Evolutionary conservation across 2,888 invertebrate species (phyloP), one percentile per base, ranked within the genome.

Genomic region (Neoaliturus tenellus): DNA sequence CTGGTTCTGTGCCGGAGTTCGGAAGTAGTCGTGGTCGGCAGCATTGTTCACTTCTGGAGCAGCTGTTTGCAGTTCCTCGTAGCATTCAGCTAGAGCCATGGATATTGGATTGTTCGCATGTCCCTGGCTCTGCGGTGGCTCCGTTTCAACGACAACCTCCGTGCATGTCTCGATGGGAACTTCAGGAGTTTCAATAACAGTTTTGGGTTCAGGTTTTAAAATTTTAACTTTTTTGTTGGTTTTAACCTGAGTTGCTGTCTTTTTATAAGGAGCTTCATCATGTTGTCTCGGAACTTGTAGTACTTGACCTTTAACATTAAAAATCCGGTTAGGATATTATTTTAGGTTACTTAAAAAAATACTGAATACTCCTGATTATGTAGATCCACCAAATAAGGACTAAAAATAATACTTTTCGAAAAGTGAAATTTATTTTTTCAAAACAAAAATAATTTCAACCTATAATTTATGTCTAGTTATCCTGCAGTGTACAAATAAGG

Each of bases 271-370:
- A 35, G 20, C 25, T 31, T 78, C 78, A 23, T 78, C 78, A 48
- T 78, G 48, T 25, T 78, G 78, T 33, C 35, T 78, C n/a, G 78
- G 78, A 20, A 78, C 78, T 78, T 78, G 78, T 10, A 78, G 20
- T n/a, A 78, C 35, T 20, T 78, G 55, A 48, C 78, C 78, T 78
- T 48, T 12, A 78, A 78, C 44, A 44, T 44, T 14, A 44, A 4
- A 44, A n/a, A n/a, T n/a, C n/a, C n/a, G n/a, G n/a, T n/a, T n/a
- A n/a, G n/a, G n/a, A n/a, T n/a, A n/a, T n/a, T n/a, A n/a, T n/a
- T n/a, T n/a, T n/a, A n/a, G n/a, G n/a, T n/a, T n/a, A n/a, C n/a
- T n/a, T n/a, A n/a, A 39, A 39, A 39, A 39, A 39, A 5, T 39
- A 39, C 39, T 8, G 39, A 8, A 39, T 12, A 5, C 39, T 5